A percentile compares a stretch with the other conserved stretches of the same genome.
phyloP scores from a whole-genome alignment of 2,888 invertebrate genomes.

The Synanthedon formicaeformis region DNA sequence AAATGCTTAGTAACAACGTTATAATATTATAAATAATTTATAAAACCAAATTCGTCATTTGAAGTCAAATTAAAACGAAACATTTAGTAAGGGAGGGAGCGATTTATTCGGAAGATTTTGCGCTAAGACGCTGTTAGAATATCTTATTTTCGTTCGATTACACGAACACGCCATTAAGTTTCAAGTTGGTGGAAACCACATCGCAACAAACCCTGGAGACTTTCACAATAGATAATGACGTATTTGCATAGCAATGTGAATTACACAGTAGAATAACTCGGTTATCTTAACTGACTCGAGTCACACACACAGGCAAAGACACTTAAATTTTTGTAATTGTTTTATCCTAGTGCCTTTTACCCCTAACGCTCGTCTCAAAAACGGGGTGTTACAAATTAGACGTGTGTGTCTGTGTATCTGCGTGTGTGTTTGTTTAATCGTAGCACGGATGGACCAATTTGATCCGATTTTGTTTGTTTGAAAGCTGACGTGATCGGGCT shows the following conservation, averaged over 20 bases:
- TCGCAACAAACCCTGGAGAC: neutral
- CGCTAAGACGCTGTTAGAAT: conserved; percentile 1
- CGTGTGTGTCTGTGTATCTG: too few species aligned
- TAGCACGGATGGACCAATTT: too few species aligned
- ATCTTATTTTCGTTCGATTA: conserved; percentile 4
- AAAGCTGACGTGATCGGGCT: too few species aligned
- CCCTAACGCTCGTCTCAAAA: too few species aligned
- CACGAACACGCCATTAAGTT: neutral
- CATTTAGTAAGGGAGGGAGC: conserved; percentile 3
- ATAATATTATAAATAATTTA: conserved; percentile 1
- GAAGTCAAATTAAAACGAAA: conserved; percentile 5
- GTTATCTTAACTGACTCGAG: neutral
- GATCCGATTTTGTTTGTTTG: too few species aligned
- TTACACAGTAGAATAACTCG: neutral
- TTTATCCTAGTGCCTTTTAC: too few species aligned
- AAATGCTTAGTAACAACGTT: conserved; percentile 6
- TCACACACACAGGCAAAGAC: neutral
- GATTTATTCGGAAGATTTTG: neutral
- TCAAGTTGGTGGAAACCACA: neutral
- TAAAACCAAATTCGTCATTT: conserved; percentile 5
- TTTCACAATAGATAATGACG: neutral
- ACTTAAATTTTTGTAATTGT: too few species aligned
- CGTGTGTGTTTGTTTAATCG: too few species aligned
- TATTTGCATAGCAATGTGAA: neutral
- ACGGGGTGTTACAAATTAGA: too few species aligned